Conservation (phyloP, 2,888 invertebrate genomes). For the Drosophila birchii region DNA sequence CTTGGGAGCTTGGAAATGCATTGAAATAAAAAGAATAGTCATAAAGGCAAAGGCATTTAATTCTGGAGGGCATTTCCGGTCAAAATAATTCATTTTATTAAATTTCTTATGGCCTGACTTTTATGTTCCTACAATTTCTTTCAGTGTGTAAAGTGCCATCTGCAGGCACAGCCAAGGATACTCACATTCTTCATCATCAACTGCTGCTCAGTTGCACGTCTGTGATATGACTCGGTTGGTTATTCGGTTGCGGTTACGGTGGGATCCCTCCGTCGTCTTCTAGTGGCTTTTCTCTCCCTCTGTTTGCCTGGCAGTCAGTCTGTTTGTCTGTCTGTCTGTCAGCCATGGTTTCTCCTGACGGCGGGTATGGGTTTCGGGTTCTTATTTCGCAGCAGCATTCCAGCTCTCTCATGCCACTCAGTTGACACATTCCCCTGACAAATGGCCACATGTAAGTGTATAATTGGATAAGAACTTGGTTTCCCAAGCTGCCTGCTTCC, state of each 20-base stretch:
- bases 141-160: constrained; percentile 26
- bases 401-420: constrained; percentile 13
- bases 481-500: neutral
- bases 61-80: neutral
- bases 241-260: constrained; percentile 59
- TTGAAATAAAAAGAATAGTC: neutral
- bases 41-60: neutral
- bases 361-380: constrained; percentile 18
- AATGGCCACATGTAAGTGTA: constrained; percentile 55
- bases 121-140: constrained; percentile 2
- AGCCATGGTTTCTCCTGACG: constrained; percentile 22
- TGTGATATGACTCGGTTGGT: constrained; percentile 57
- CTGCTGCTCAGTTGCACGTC: constrained; percentile 58
- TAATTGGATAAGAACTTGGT: constrained; percentile 65
- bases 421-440: constrained; percentile 60
- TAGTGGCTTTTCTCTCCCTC: neutral
- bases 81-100: no score
- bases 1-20: constrained; percentile 4
- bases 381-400: constrained; percentile 27
- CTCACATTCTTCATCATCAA: constrained; percentile 68
- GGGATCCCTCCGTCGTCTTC: constrained; percentile 3
- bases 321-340: constrained; percentile 27
- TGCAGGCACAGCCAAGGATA: constrained; percentile 53
- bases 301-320: constrained; percentile 17
- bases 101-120: no score